Conservation (phyloP, 2,797 vertebrate species). For the Anguilla pacifica region DNA sequence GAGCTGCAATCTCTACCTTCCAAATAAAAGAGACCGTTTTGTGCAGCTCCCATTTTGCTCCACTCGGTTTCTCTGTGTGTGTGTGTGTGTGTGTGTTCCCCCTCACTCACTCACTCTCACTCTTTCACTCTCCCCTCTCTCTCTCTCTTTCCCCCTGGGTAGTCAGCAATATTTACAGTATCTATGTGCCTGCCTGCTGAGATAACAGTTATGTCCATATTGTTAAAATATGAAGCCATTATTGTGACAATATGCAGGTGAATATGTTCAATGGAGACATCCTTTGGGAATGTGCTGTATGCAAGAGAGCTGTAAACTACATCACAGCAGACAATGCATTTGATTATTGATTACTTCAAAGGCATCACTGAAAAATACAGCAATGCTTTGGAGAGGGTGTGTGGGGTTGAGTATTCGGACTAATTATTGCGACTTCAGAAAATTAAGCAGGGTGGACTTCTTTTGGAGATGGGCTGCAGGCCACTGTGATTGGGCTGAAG, state of each 20-base stretch:
- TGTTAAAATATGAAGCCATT: background rate
- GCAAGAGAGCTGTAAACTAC: background rate
- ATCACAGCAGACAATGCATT: background rate
- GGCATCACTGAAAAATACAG: background rate
- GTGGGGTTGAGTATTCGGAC: background rate
- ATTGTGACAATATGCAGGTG: background rate
- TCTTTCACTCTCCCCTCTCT: constrained; percentile 12
- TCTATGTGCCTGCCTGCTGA: background rate
- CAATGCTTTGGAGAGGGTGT: background rate
- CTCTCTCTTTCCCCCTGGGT: background rate
- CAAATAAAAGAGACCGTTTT: constrained; percentile 69
- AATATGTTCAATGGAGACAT: background rate
- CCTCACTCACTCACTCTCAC: constrained; percentile 37
- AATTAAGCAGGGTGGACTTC: background rate
- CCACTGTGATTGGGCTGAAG: too few species aligned
- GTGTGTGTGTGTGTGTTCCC: background rate
- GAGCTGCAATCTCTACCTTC: constrained; percentile 75
- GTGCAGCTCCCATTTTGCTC: constrained; percentile 32
- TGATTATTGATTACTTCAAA: background rate
- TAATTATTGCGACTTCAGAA: background rate
- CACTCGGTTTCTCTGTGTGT: background rate
- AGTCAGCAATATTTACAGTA: background rate
- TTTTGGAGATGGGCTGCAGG: too few species aligned
- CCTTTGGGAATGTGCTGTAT: background rate
- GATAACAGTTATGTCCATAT: background rate